Base-by-base conservation (phyloP, 2,888 invertebrate genomes). In the Tenthredo notha region DNA sequence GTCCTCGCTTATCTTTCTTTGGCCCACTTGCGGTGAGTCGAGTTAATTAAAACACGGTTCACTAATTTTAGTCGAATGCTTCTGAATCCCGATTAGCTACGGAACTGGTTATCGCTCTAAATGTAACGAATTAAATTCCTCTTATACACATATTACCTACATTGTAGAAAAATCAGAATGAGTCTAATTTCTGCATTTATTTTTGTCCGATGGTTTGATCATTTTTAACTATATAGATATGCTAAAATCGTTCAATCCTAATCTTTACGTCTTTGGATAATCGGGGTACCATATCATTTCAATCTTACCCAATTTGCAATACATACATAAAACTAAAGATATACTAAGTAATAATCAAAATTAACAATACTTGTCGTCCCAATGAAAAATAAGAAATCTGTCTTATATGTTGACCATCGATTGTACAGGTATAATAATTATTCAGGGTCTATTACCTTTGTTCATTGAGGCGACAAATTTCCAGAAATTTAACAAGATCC, bases 11-110 rank as follows among this genome's bases (percentile, higher is more conserved):
- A 70, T 83, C 83, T 70, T 67, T 29, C 37, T 70, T 83, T 43
- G 47, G 33, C 47, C 67, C 83, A 65, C 40, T 67, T 50, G 67
- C 67, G 43, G 43, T 47, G 67, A 70, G 83, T 83, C 67, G 47
- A 65, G 83, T 67, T 70, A 47, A 83, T 83, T 83, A 67, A 83
- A 83, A 83, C 70, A 65, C 83, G 50, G 70, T 70, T 50, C 33
- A 83, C 83, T 67, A 83, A 83, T 83, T 83, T 70, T 29, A 33
- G 5, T 83, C 83, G 67, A 61, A 58, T 61, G 58, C 80, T 80
- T 40, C 80, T 61, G 80, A 61, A 80, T 61, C n/a, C 29, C 47
- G 83, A 67, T 83, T 83, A 83, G 58, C 80, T 80, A 50, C 83
- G 70, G 2, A 67, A 47, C 65, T 33, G 29, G 9, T 33, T 67